Evolutionary conservation across 2,797 vertebrate species (phyloP).

Genomic region (Staurois parvus): DNA sequence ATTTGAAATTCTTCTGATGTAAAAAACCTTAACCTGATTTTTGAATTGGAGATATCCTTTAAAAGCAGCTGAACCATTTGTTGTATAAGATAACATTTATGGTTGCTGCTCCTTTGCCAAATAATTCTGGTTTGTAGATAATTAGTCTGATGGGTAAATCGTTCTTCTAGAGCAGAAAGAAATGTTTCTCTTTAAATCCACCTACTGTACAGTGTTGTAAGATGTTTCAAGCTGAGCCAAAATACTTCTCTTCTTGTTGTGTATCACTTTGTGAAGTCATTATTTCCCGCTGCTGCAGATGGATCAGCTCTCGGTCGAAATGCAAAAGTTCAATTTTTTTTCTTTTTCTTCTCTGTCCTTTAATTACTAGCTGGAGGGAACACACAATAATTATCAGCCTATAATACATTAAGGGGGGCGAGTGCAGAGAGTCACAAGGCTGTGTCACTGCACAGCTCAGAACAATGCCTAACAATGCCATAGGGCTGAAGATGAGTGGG

Average conservation of each 20-base stretch:
- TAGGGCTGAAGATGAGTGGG: constrained; percentile 28
- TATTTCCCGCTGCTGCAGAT: constrained; percentile 54
- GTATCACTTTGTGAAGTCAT: constrained; percentile 40
- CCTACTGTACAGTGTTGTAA: constrained; percentile 14
- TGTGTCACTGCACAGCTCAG: constrained; percentile 74
- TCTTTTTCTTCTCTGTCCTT: constrained; percentile 74
- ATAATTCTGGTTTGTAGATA: not conserved
- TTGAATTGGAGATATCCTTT: too few relatives aligned
- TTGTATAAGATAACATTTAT: too few relatives aligned
- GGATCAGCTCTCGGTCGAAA: constrained; percentile 65
- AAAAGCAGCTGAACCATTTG: too few relatives aligned
- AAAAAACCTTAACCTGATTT: too few relatives aligned
- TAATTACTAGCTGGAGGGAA: constrained; percentile 90
- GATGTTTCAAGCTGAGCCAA: not conserved
- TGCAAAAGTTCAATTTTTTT: constrained; percentile 78
- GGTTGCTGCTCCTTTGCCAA: not conserved
- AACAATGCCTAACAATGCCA: constrained; percentile 60
- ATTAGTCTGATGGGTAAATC: constrained; percentile 1
- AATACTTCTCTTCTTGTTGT: constrained; percentile 22
- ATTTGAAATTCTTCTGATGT: not conserved
- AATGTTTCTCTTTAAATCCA: constrained; percentile 10
- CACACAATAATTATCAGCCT: constrained; percentile 86
- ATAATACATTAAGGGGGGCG: constrained; percentile 80
- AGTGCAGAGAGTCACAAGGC: constrained; percentile 78
- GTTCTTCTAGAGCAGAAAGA: not conserved